Base-by-base conservation (phyloP, 2,888 invertebrate species). In the Lycocerus yunnanus region DNA sequence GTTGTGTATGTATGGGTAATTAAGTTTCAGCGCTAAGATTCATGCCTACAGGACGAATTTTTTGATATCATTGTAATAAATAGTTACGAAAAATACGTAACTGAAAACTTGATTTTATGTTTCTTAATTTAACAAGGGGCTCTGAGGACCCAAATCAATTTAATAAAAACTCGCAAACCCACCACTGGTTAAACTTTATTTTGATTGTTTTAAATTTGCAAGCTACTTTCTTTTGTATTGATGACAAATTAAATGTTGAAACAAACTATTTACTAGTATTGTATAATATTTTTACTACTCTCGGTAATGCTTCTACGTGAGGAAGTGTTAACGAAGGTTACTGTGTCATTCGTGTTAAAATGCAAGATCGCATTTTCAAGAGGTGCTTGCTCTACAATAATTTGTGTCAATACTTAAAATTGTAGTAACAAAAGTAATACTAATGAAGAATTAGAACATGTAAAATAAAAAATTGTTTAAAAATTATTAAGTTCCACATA, bases 301-400 rank as follows among this genome's bases (percentile, higher is more conserved):
- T 43, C 27, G 27, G n/a, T 43, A 43, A 43, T n/a, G n/a, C n/a
- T 43, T n/a, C 43, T 43, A 43, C 43, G n/a, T 43, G 43, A 67
- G 43, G 66, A 67, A 67, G 43, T 27, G 43, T 67, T 16, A 66
- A 67, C 27, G 16, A 67, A 67, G 66, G 66, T 67, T 67, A 67
- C 43, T 67, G 15, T 67, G 66, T 43, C 66, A 67, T 15, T 18
- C 43, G 66, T 67, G 43, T 58, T 67, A 58, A 67, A 67, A 27
- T 27, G 11, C 13, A 66, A 66, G 27, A 43, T 67, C 27, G 66
- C n/a, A 27, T 67, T 67, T 15, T 58, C 43, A 67, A 24, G 66
- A 67, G 66, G 66, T 67, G 14, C 58, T 43, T 67, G 66, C 66
- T 43, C 66, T 67, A 58, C 16, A 67, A 67, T 16, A n/a, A 43